Conservation (phyloP, 2,113 vertebrate genomes). For the Globicephala melas region DNA sequence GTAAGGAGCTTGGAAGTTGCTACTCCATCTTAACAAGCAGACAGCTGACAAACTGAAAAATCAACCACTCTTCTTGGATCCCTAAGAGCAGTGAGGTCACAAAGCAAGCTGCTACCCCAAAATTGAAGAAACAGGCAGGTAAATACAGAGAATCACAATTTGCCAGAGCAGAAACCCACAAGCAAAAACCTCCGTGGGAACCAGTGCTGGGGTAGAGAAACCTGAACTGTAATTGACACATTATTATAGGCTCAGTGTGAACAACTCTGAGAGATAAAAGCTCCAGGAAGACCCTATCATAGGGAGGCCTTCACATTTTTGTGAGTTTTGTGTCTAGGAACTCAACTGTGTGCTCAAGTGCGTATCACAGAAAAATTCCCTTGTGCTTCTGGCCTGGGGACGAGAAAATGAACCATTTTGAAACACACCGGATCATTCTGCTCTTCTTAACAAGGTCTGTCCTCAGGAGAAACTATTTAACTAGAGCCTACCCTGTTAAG, state of each 20-base stretch:
- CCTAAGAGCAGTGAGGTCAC: not conserved
- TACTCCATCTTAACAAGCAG: not conserved
- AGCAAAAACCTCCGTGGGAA: not conserved
- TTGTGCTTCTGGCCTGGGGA: not conserved
- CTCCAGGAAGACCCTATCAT: not conserved
- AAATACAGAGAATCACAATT: not conserved
- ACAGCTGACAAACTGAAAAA: not conserved
- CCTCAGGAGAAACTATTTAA: not conserved
- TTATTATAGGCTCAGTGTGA: not conserved
- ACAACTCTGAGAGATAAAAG: not conserved
- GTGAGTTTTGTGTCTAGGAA: not conserved
- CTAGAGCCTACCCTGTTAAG: not conserved
- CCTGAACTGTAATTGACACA: not conserved
- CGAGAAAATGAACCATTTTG: not conserved
- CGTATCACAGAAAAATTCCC: not conserved
- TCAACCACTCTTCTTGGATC: not conserved
- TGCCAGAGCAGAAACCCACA: not conserved
- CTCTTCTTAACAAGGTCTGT: not conserved
- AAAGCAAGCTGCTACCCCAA: not conserved
- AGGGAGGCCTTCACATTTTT: not conserved
- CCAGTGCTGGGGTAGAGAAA: not conserved
- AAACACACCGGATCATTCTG: not conserved
- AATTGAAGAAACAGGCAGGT: not conserved
- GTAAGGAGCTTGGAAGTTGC: not conserved
- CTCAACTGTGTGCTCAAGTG: not conserved